Base-by-base conservation (phyloP, 2,888 invertebrate species). In the Cenopis cana region DNA sequence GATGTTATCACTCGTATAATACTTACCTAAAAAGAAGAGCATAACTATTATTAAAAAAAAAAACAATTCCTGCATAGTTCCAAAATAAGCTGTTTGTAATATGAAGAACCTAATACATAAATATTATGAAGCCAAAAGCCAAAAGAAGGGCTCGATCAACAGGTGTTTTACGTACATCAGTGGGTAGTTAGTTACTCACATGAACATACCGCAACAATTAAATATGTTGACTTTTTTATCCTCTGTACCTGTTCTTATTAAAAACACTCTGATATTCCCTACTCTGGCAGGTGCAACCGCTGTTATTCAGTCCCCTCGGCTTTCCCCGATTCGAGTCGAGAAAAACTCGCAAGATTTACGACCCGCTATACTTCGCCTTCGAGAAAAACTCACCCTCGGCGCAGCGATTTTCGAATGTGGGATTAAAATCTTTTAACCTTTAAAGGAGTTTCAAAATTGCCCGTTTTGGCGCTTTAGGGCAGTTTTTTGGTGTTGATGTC, bases 301-400 rank as follows among this genome's bases (percentile, higher is more conserved):
- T 74, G 67, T 70, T 69, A 73, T 73, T 74, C 54, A 69, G 60
- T 59, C 69, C 85, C 5, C 81, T 75, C 77, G 76, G 82, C 82
- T 85, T 85, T 83, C 81, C 84, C 77, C 84, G 83, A 85, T 82
- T 81, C 81, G 78, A 76, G 77, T 78, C 81, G 82, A 79, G 84
- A 86, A 89, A 88, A 90, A 88, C 83, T 85, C 66, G 64, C 10
- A 79, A 86, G 88, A 90, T 90, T 91, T 90, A 91, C 85, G 87
- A 85, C 79, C 76, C 69, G 52, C 72, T 74, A 82, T 79, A 79
- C 79, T 79, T 76, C 76, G 76, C 69, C 65, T 77, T 75, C 72
- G 73, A 69, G 78, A 83, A 84, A 83, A 83, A 84, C 76, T 81
- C 76, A 76, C 79, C 67, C 77, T 77, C 77, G 79, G 77, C 79